A percentile compares a stretch with the other conserved stretches of the same genome.
Conservation (phyloP, 2,888 invertebrate species). For the Timandra comae region DNA sequence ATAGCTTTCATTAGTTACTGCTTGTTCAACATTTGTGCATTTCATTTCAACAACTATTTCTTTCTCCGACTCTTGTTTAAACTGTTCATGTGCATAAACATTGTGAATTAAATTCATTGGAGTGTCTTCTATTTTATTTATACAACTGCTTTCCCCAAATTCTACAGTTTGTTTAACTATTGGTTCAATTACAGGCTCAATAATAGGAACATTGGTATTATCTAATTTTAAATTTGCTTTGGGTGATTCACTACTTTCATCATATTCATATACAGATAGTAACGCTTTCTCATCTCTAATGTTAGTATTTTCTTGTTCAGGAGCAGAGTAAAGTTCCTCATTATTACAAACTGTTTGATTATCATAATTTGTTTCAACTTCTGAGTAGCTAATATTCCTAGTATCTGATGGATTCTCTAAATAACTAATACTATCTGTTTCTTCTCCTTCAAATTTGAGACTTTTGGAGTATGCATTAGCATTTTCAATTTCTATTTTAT, state of each 20-base stretch:
- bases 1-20: conserved; percentile 34
- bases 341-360: conserved; percentile 47
- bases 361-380: conserved; percentile 44
- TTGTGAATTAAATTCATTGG: conserved; percentile 21
- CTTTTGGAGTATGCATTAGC: no score
- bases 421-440: conserved; percentile 32
- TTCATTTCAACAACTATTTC: conserved; percentile 15
- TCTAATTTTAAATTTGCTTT: conserved; percentile 59
- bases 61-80: conserved; percentile 17
- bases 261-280: conserved; percentile 59
- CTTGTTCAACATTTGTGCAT: conserved; percentile 22
- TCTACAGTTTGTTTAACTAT: conserved; percentile 20
- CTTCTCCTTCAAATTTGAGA: conserved; percentile 31
- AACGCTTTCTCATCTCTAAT: conserved; percentile 64
- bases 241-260: conserved; percentile 59
- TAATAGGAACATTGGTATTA: conserved; percentile 37
- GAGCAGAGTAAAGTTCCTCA: conserved; percentile 48
- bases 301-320: conserved; percentile 53
- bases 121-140: conserved; percentile 22
- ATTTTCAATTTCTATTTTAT: no score
- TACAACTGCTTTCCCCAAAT: conserved; percentile 14
- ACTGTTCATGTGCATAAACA: conserved; percentile 16
- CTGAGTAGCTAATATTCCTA: conserved; percentile 43
- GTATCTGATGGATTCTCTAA: conserved; percentile 29
- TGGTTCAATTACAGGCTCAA: conserved; percentile 32